Percentiles rank a stretch among this genome's conserved stretches.
phyloP scores from a whole-genome alignment of 2,797 vertebrate species.

The Rhinophrynus dorsalis region DNA sequence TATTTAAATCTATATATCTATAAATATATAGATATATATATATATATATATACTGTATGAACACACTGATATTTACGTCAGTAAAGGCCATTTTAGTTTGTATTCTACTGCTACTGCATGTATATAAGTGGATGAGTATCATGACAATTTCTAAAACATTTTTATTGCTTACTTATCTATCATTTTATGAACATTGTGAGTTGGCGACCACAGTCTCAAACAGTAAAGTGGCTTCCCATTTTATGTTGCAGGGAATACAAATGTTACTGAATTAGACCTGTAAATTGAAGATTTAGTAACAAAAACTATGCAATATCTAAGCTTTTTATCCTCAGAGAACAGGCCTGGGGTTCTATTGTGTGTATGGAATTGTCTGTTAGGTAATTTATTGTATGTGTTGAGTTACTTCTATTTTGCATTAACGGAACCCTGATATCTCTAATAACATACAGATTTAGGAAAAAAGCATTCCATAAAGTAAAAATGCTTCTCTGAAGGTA shows the following conservation, averaged over 20 bases:
- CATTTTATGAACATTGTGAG: not conserved
- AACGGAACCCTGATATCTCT: constrained; percentile 30
- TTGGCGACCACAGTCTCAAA: not conserved
- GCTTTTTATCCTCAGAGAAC: constrained; percentile 42
- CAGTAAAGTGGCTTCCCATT: not conserved
- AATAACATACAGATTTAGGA: constrained; percentile 26
- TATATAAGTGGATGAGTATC: too few relatives aligned
- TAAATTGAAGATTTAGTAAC: constrained; percentile 12
- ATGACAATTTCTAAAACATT: too few relatives aligned
- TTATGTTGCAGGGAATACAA: not conserved
- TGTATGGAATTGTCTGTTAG: constrained; percentile 19
- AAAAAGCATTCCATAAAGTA: not conserved
- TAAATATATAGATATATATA: too few relatives aligned
- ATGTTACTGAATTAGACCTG: not conserved
- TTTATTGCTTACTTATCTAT: too few relatives aligned
- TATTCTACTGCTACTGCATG: too few relatives aligned
- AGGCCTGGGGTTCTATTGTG: constrained; percentile 16
- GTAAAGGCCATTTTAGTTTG: too few relatives aligned
- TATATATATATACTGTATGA: too few relatives aligned
- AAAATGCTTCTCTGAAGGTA: constrained; percentile 20
- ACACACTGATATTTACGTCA: too few relatives aligned
- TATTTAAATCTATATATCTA: too few relatives aligned
- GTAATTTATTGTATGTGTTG: constrained; percentile 36
- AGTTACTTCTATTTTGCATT: constrained; percentile 26
- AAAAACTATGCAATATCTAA: constrained; percentile 19